Evolutionary conservation across 2,888 invertebrate genomes (phyloP).

Genomic region (Orchesella flavescens): DNA sequence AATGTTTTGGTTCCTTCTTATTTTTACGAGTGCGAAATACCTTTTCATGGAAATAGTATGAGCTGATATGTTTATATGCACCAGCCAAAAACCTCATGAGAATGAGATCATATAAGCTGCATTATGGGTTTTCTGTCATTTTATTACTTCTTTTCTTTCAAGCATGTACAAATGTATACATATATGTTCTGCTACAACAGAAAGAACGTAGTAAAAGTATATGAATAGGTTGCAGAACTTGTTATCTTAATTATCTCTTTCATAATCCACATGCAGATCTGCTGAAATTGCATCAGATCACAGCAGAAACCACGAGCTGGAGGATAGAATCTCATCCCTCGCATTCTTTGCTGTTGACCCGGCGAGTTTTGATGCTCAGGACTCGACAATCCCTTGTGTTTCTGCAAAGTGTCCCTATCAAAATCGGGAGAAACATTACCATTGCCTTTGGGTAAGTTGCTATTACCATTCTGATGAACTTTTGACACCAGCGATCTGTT

Average conservation of each 20-base stretch:
- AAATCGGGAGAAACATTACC: conserved; percentile 87
- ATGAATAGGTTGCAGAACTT: too few relatives aligned
- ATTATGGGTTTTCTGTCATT: too few relatives aligned
- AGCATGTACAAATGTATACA: too few relatives aligned
- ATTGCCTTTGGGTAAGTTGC: conserved; percentile 87
- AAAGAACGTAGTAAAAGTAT: too few relatives aligned
- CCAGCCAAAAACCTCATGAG: too few relatives aligned
- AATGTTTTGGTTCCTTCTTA: too few relatives aligned
- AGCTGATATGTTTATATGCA: too few relatives aligned
- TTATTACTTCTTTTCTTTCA: neutral
- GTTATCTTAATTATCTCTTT: conserved; percentile 39
- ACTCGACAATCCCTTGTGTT: conserved; percentile 72
- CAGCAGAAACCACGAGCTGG: conserved; percentile 89
- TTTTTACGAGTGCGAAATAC: too few relatives aligned
- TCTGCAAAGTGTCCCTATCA: conserved; percentile 81
- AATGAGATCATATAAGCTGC: too few relatives aligned
- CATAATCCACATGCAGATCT: conserved; percentile 74
- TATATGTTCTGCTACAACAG: too few relatives aligned
- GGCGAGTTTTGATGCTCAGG: conserved; percentile 74
- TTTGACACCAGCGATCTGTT: too few relatives aligned
- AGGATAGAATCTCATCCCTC: conserved; percentile 88
- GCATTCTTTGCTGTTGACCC: conserved; percentile 81
- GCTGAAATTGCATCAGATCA: conserved; percentile 86
- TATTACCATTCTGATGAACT: neutral
- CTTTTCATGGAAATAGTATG: too few relatives aligned